Evolutionary conservation across 2,888 invertebrate genomes (phyloP).

Genomic region (Chrysomela aeneicollis): DNA sequence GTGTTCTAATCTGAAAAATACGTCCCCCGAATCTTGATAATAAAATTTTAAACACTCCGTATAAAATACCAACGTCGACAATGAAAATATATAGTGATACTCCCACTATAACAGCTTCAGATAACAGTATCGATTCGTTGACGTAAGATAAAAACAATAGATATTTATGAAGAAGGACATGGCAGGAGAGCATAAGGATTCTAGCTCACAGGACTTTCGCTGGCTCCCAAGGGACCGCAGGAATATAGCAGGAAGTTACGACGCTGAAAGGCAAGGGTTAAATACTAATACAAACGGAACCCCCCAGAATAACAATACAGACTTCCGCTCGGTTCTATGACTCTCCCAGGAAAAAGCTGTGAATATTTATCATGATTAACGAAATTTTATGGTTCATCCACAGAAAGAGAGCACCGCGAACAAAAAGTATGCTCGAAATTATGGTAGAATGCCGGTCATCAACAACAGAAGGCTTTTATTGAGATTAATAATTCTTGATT

Average conservation of each 20-base stretch:
- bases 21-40: too few species aligned
- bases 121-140: not conserved
- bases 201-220: conserved; percentile 40
- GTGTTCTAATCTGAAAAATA: too few species aligned
- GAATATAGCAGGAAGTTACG: conserved; percentile 60
- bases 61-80: too few species aligned
- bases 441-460: conserved; percentile 52
- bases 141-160: not conserved
- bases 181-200: conserved; percentile 38
- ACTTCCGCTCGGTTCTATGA: conserved; percentile 60
- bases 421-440: conserved; percentile 59
- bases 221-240: conserved; percentile 58
- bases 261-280: conserved; percentile 62
- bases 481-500: conserved; percentile 37
- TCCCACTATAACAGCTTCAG: not conserved
- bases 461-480: conserved; percentile 48
- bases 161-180: conserved; percentile 29
- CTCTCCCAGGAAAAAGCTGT: conserved; percentile 63
- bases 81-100: too few species aligned
- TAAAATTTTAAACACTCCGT: too few species aligned
- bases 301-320: conserved; percentile 62
- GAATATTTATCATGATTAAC: conserved; percentile 64
- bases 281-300: conserved; percentile 62
- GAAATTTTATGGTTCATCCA: conserved; percentile 60
- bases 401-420: conserved; percentile 57